Conservation (phyloP, 2,888 invertebrate genomes). For the Taenaris catops region DNA sequence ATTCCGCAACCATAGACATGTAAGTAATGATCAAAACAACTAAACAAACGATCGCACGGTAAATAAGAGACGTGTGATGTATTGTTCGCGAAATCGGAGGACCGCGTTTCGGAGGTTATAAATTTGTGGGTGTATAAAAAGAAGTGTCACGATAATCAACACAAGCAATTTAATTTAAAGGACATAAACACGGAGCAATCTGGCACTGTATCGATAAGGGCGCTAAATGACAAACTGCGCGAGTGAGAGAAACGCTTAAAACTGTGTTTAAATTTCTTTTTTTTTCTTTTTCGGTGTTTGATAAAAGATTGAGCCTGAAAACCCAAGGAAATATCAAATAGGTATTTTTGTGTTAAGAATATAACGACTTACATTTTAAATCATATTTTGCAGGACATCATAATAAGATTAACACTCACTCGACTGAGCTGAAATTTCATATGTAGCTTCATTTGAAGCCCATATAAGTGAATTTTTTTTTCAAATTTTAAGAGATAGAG, state of each 20-base stretch:
- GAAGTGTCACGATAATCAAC: slow-evolving; percentile 68
- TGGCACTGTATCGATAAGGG: slow-evolving; percentile 71
- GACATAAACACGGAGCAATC: slow-evolving; percentile 72
- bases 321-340: no score
- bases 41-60: slow-evolving; percentile 27
- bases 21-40: slow-evolving; percentile 34
- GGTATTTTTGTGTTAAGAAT: no score
- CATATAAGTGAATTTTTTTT: no score
- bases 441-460: no score
- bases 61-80: slow-evolving; percentile 27
- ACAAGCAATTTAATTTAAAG: slow-evolving; percentile 70
- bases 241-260: slow-evolving; percentile 63
- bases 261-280: slow-evolving; percentile 64
- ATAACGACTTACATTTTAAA: no score
- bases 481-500: no score
- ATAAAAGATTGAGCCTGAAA: neutral
- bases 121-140: slow-evolving; percentile 59
- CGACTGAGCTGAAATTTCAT: no score
- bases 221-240: slow-evolving; percentile 73
- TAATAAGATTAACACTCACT: no score
- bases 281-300: slow-evolving; percentile 41
- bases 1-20: slow-evolving; percentile 28
- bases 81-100: slow-evolving; percentile 21
- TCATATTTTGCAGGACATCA: no score
- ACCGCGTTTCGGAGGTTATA: slow-evolving; percentile 43